Evolutionary conservation across 2,113 vertebrate species (phyloP).

Genomic region (Aldabrachelys gigantea): DNA sequence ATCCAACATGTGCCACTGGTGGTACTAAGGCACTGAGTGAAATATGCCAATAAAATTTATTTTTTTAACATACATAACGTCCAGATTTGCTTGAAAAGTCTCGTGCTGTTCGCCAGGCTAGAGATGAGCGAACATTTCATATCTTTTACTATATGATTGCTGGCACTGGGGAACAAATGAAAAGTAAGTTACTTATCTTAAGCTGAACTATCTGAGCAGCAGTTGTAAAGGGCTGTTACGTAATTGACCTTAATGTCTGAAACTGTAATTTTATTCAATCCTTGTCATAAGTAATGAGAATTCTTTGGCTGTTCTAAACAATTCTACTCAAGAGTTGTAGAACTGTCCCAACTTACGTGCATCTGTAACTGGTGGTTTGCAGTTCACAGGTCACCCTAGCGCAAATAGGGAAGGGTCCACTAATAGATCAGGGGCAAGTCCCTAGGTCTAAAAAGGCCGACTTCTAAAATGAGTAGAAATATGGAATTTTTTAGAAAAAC

Average conservation of each 20-base stretch:
- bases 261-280: neutral
- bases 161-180: slow-evolving; percentile 83
- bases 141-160: slow-evolving; percentile 86
- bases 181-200: slow-evolving; percentile 71
- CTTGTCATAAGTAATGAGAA: neutral
- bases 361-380: neutral
- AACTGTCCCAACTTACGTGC: neutral
- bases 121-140: slow-evolving; percentile 84
- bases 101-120: slow-evolving; percentile 83
- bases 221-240: neutral
- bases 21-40: neutral
- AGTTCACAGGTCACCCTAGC: neutral
- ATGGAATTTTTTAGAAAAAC: neutral
- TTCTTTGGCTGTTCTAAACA: neutral
- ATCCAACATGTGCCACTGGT: neutral
- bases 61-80: slow-evolving; percentile 60
- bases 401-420: neutral
- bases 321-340: neutral
- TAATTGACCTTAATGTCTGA: neutral
- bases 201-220: neutral
- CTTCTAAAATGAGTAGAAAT: neutral
- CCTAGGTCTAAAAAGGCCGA: neutral
- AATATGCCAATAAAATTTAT: neutral
- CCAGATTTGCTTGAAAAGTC: slow-evolving; percentile 87
- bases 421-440: neutral